Evolutionary conservation across 2,797 vertebrate species (phyloP).

Genomic region (Melanotaenia boesemani): DNA sequence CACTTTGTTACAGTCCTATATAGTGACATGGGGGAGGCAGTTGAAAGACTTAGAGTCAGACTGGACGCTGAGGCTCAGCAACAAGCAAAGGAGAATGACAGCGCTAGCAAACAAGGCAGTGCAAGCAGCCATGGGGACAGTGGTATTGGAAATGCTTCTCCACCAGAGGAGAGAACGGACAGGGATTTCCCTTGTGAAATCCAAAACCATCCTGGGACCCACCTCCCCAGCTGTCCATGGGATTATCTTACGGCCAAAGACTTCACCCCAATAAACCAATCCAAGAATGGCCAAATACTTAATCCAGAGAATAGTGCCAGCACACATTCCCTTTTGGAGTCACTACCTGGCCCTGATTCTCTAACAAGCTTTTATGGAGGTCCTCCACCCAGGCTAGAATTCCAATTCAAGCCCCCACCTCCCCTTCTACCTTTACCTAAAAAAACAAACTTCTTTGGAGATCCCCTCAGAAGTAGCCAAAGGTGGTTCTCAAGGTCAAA

Average conservation of each 20-base stretch:
- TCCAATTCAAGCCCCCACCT: slow-evolving; percentile 82
- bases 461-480: slow-evolving; percentile 80
- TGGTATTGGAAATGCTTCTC: slow-evolving; percentile 92
- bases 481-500: slow-evolving; percentile 90
- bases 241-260: slow-evolving; percentile 79
- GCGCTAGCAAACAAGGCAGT: slow-evolving; percentile 87
- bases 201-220: slow-evolving; percentile 81
- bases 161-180: slow-evolving; percentile 88
- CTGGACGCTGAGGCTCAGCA: slow-evolving; percentile 89
- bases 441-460: slow-evolving; percentile 65
- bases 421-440: slow-evolving; percentile 79
- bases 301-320: slow-evolving; percentile 55
- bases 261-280: slow-evolving; percentile 62
- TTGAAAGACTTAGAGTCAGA: slow-evolving; percentile 90
- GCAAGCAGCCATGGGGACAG: slow-evolving; percentile 95
- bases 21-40: slow-evolving; percentile 91
- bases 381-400: slow-evolving; percentile 83
- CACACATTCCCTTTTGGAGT: slow-evolving; percentile 80
- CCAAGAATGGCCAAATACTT: slow-evolving; percentile 81
- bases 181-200: slow-evolving; percentile 89
- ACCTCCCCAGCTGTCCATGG: slow-evolving; percentile 85
- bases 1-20: slow-evolving; percentile 95
- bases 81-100: slow-evolving; percentile 85
- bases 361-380: slow-evolving; percentile 83
- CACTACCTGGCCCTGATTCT: slow-evolving; percentile 84